Base-by-base conservation (phyloP, 2,113 vertebrate species). In the Corythornis vintsioides region DNA sequence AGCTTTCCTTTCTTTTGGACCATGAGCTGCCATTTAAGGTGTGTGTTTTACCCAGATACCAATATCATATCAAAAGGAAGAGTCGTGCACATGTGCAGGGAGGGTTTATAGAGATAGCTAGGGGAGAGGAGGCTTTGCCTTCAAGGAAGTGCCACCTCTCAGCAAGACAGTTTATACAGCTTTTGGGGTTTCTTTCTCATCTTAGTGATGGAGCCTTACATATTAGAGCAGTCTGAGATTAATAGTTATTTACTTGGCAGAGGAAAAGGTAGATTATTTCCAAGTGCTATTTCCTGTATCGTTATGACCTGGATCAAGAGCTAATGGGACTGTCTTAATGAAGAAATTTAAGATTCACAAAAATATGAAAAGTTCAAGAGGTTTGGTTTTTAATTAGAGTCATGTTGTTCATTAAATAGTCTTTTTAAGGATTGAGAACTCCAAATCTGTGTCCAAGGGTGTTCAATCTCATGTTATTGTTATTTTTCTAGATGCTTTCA, bases 81-180 rank as follows among this genome's bases (percentile, higher is more conserved):
- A 55, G 9, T 57, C 0, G 0, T 15, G 21, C 8, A 2, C 0
- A 0, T 26, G 9, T 45, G 19, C 42, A 17, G 26, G 40, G 45
- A 43, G 13, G 7, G 11, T 11, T 26, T 40, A 24, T 21, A n/a
- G 8, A 55, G 22, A 19, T 38, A 11, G 24, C 5, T 18, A 7
- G 3, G 11, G 5, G 3, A 59, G 24, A 31, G 6, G 7, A 14
- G 28, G 7, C 17, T 77, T 64, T 84, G 13, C 48, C 11, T 85
- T 59, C 8, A 29, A 43, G 29, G 17, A 84, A 56, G 9, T 55
- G 28, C 31, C 22, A 18, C 38, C 13, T 70, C 31, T 50, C 20
- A 60, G 5, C 11, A 13, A 75, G 66, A 11, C n/a, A n/a, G 17
- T 65, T 89, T 40, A 53, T 13, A 19, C 6, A 35, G n/a, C 13